These are phyloP conservation scores for Diarsia mendica DNA, from an alignment of 2,888 invertebrate species.

Conservation along the genomic window DNA sequence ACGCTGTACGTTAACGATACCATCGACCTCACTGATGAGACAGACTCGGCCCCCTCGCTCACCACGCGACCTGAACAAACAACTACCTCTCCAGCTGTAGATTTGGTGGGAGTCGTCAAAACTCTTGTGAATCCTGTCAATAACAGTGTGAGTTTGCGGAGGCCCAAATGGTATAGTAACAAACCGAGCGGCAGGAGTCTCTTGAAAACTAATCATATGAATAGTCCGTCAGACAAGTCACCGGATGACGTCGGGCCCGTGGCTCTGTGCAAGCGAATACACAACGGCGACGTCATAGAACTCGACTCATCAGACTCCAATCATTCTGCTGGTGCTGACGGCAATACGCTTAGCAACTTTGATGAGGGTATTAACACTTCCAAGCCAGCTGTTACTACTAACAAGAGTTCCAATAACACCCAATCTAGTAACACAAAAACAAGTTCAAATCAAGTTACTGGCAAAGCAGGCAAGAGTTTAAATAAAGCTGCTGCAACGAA, in stretches of 20 bases:
- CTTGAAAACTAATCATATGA: not conserved
- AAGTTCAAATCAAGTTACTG: not conserved
- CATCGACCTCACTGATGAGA: conserved; percentile 24
- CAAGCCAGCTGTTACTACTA: not conserved
- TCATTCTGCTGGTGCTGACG: not conserved
- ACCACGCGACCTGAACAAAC: not conserved
- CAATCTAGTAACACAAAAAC: not conserved
- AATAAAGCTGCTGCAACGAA: not conserved
- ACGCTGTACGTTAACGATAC: not conserved
- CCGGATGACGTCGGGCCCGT: not conserved
- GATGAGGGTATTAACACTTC: not conserved
- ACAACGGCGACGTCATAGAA: conserved; percentile 34
- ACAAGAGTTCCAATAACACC: not conserved
- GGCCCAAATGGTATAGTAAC: not conserved
- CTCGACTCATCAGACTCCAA: conserved; percentile 36
- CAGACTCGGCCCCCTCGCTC: not conserved
- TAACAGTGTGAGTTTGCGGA: not conserved
- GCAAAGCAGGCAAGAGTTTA: not conserved
- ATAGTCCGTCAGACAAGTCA: not conserved
- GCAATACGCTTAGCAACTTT: not conserved
- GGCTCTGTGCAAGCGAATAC: not conserved
- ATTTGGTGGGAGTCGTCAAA: conserved; percentile 8
- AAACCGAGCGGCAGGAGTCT: not conserved
- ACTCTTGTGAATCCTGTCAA: not conserved
- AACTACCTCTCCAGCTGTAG: not conserved